These are phyloP conservation scores for Meliscaeva auricollis DNA, from an alignment of 2,888 invertebrate species.

Conservation along the genomic window DNA sequence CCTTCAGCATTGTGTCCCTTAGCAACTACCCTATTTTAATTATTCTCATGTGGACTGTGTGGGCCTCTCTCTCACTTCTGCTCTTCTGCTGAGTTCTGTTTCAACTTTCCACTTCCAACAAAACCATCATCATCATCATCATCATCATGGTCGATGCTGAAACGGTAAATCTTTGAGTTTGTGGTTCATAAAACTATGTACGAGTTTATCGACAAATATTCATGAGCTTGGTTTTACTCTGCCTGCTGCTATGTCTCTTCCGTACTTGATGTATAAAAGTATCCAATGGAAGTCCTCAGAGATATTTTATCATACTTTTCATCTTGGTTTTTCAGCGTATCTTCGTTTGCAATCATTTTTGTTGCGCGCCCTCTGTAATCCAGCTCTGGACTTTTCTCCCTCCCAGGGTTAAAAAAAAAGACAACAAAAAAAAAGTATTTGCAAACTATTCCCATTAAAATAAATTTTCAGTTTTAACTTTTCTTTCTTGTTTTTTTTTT, in stretches of 20 bases:
- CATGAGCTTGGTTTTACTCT: constrained; percentile 23
- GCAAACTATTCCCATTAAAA: constrained; percentile 73
- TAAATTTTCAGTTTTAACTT: constrained; percentile 66
- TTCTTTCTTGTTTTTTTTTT: neutral
- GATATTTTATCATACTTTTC: constrained; percentile 25
- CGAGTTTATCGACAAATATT: constrained; percentile 31
- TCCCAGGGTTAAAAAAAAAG: constrained; percentile 5
- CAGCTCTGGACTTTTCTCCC: neutral
- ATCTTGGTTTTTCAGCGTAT: constrained; percentile 21
- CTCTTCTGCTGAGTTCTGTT: neutral
- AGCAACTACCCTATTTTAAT: constrained; percentile 63
- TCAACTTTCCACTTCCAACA: no score
- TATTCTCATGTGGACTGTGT: constrained; percentile 31
- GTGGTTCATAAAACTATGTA: constrained; percentile 25
- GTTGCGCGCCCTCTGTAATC: constrained; percentile 3
- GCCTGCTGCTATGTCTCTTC: neutral
- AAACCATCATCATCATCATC: neutral
- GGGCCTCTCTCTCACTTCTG: neutral
- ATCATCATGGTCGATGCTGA: neutral
- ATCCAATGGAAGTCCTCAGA: constrained; percentile 19
- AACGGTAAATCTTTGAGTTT: constrained; percentile 29
- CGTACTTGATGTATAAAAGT: neutral
- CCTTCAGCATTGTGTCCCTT: constrained; percentile 50
- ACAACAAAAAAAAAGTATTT: constrained; percentile 35
- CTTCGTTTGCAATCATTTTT: constrained; percentile 28